phyloP scores from a whole-genome alignment of 2,797 vertebrate genomes.

The Myiotriccus ornatus region DNA sequence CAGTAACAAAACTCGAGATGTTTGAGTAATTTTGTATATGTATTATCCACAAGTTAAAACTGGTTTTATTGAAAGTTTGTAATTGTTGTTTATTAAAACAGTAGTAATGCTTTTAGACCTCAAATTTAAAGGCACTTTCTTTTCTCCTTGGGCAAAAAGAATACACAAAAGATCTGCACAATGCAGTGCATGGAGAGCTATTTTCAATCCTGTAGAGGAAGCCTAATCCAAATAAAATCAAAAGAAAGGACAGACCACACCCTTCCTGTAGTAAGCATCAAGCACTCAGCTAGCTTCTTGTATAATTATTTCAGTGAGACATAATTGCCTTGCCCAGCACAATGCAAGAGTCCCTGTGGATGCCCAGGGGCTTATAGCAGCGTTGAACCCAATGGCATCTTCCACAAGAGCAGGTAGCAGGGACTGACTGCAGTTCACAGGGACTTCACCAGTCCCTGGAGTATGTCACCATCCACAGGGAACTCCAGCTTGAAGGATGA shows the following conservation, averaged over 20 bases:
- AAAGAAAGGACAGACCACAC: background rate
- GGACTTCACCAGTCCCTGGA: background rate
- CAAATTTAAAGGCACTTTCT: background rate
- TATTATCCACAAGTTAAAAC: background rate
- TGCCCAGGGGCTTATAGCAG: background rate
- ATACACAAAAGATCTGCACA: background rate
- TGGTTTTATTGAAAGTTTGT: background rate
- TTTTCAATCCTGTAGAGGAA: background rate
- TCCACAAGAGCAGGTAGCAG: background rate
- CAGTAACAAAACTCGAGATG: background rate
- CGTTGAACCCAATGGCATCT: background rate
- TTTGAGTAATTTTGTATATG: background rate
- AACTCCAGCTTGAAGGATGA: background rate
- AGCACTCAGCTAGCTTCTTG: accelerated
- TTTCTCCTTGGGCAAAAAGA: background rate
- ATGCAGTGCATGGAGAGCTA: accelerated
- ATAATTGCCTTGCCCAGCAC: background rate
- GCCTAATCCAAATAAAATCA: background rate
- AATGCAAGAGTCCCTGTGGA: accelerated
- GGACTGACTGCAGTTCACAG: background rate
- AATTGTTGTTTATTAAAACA: background rate
- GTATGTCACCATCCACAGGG: background rate
- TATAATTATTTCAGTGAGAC: background rate
- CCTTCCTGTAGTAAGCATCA: background rate
- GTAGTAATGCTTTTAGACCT: background rate